Base-by-base conservation (phyloP, 2,113 vertebrate species). In the Tenrec ecaudatus region DNA sequence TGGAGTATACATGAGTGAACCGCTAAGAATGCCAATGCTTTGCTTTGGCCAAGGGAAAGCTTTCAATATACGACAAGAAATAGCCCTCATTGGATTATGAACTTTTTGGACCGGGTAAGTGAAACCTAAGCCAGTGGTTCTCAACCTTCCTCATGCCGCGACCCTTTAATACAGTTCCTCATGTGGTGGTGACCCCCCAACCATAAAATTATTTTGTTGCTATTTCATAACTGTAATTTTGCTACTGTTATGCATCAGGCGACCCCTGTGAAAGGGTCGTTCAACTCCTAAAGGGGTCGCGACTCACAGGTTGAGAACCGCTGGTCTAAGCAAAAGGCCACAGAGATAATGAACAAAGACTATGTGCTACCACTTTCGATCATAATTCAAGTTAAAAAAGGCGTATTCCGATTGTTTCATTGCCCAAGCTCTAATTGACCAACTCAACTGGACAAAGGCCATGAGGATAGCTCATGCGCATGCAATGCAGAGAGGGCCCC, bases 1-100 rank as follows among this genome's bases (percentile, higher is more conserved):
- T 0, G 2, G 88, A 96, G 92, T 90, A 96, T 87, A 97, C 97
- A 96, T 96, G 97, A 95, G 86, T 89, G 90, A 96, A 96, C 95
- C 88, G 88, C 89, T 97, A 94, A 93, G 89, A 96, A 96, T 83
- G 79, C 88, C 94, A 92, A 96, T 78, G 88, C 95, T 96, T 95
- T 97, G 81, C 64, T 95, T 97, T 97, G 96, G 95, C 89, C 53
- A 93, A 96, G 75, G 78, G 96, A 90, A 91, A 95, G 64, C 81
- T 90, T 40, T 94, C 80, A 96, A 92, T 62, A 92, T 95, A 94
- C 95, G 89, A 92, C 92, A 94, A 95, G 96, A 92, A 96, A 95
- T 96, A 88, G 91, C 78, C 93, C 68, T 94, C 79, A 92, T 92
- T 96, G 83, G 31, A 94, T 87, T 95, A 91, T 88, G 94, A 85